Conservation (phyloP, 2,797 vertebrate genomes). For the Pseudocheirus occidentalis region DNA sequence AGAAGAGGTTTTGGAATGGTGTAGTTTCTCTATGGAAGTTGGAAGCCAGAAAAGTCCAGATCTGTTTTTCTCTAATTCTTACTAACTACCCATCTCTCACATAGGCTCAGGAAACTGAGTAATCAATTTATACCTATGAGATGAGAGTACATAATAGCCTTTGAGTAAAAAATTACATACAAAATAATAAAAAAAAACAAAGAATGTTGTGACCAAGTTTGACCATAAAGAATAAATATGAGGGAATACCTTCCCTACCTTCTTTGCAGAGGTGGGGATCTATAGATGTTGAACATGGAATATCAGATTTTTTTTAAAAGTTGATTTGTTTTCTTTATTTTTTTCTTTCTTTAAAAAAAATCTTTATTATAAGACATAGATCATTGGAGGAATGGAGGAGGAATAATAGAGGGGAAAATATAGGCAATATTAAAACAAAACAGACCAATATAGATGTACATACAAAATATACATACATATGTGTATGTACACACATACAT, state of each 20-base stretch:
- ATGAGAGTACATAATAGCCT: not conserved
- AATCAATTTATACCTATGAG: not conserved
- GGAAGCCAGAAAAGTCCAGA: not conserved
- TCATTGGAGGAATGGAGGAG: not conserved
- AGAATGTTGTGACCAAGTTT: not conserved
- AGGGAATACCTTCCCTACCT: not conserved
- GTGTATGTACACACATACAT: too few relatives aligned
- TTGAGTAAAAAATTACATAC: not conserved
- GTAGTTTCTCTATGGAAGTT: not conserved
- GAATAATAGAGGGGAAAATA: not conserved
- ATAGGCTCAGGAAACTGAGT: not conserved
- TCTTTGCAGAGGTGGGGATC: not conserved
- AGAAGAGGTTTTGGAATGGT: not conserved
- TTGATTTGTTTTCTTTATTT: not conserved
- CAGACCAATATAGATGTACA: not conserved
- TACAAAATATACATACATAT: not conserved
- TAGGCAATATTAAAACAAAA: not conserved
- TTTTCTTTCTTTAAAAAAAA: not conserved
- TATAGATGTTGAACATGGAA: not conserved
- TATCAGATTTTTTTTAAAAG: not conserved
- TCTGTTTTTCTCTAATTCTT: not conserved
- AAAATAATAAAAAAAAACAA: not conserved
- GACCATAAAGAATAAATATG: not conserved
- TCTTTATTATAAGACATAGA: not conserved
- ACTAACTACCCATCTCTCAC: not conserved